These are phyloP conservation scores for Melanchra persicariae DNA, from an alignment of 2,888 invertebrate genomes.

Conservation along the genomic window DNA sequence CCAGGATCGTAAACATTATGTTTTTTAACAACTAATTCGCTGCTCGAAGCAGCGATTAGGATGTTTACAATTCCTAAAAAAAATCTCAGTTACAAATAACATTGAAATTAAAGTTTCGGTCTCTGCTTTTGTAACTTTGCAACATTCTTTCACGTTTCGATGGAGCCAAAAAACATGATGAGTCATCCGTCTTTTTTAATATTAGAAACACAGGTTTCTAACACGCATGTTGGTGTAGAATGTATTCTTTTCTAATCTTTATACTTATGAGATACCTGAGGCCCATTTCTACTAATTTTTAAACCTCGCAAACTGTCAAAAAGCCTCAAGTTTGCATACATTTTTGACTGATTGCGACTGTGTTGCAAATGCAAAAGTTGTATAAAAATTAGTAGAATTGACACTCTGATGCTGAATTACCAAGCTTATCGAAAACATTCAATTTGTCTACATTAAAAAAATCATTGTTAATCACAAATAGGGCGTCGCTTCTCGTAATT, in stretches of 20 bases:
- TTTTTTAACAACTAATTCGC: no score
- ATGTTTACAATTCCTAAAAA: neutral
- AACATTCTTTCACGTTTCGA: slow-evolving; percentile 33
- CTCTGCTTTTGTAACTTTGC: neutral
- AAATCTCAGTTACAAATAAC: neutral
- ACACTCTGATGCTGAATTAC: no score
- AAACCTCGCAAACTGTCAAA: no score
- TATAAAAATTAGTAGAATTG: no score
- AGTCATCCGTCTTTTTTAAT: slow-evolving; percentile 11
- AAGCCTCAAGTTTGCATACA: no score
- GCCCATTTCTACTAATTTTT: no score
- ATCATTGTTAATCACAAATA: slow-evolving; percentile 48
- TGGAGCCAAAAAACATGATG: slow-evolving; percentile 25
- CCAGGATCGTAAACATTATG: neutral
- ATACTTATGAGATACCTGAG: no score
- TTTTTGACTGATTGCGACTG: no score
- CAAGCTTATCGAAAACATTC: slow-evolving; percentile 12
- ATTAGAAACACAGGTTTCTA: neutral
- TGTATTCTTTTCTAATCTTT: neutral
- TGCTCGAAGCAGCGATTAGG: neutral
- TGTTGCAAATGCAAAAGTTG: no score
- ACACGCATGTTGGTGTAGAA: neutral
- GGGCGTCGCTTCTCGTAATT: slow-evolving; percentile 43
- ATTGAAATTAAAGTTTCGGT: neutral
- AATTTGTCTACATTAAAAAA: slow-evolving; percentile 21